phyloP scores from a whole-genome alignment of 2,888 invertebrate genomes.

The Pseudococcus longispinus region DNA sequence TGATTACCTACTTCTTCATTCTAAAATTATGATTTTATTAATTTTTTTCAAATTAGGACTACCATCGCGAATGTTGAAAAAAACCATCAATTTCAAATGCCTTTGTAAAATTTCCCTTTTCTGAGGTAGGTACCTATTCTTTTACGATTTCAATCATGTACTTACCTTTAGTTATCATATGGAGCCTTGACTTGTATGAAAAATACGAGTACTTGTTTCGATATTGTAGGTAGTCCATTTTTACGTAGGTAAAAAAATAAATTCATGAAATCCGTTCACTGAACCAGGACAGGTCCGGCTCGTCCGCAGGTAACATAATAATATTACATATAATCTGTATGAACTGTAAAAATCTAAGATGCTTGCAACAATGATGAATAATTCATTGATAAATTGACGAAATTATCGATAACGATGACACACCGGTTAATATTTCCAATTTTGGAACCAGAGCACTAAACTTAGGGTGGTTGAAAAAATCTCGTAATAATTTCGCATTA shows the following conservation, averaged over 20 bases:
- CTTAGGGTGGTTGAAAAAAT: not conserved
- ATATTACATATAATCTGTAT: not conserved
- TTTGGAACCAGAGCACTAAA: not conserved
- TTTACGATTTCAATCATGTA: no score
- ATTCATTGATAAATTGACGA: not conserved
- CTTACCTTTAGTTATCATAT: not conserved
- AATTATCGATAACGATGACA: not conserved
- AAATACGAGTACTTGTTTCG: not conserved
- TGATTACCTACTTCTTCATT: no score
- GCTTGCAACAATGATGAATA: constrained; percentile 20
- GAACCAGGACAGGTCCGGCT: constrained; percentile 6
- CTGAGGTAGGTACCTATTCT: no score
- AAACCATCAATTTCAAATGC: no score
- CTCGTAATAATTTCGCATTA: constrained; percentile 17
- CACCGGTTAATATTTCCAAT: not conserved
- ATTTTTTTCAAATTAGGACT: no score
- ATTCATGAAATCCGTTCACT: not conserved
- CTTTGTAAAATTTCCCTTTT: no score
- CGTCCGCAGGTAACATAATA: not conserved
- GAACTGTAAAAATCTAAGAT: not conserved
- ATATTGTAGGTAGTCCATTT: not conserved
- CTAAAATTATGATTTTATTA: no score
- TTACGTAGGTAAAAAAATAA: not conserved
- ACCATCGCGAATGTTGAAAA: no score
- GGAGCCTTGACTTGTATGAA: not conserved